Conservation (phyloP, 2,113 vertebrate species). For the Oncorhynchus keta region DNA sequence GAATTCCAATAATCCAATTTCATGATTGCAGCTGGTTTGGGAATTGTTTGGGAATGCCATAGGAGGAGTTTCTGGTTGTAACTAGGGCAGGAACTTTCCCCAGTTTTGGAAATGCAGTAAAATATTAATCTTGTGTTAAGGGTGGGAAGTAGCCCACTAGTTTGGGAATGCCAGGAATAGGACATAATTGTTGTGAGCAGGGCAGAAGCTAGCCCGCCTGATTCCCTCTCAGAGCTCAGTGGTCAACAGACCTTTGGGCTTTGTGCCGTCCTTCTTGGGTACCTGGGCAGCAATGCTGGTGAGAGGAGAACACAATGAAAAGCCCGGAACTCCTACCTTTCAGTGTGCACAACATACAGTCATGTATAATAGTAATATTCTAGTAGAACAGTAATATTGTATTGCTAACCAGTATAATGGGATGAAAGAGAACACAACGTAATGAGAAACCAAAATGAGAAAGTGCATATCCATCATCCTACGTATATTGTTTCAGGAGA, state of each 20-base stretch:
- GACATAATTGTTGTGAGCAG: neutral
- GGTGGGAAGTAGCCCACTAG: neutral
- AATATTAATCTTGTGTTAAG: neutral
- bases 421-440: too few species aligned
- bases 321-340: too few species aligned
- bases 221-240: constrained; percentile 84
- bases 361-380: too few species aligned
- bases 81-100: neutral
- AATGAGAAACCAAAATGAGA: too few species aligned
- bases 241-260: constrained; percentile 86
- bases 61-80: neutral
- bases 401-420: too few species aligned
- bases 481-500: too few species aligned
- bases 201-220: neutral
- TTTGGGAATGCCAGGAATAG: neutral
- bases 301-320: neutral
- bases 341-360: too few species aligned
- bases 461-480: too few species aligned
- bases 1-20: neutral
- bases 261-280: constrained; percentile 66
- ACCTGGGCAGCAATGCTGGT: constrained; percentile 60
- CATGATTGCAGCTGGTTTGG: neutral
- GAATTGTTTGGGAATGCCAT: neutral
- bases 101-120: neutral
- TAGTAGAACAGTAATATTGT: too few species aligned